A percentile compares a stretch with the other conserved stretches of the same genome.
Conservation (phyloP, 2,113 vertebrate species). For the Manacus vitellinus region DNA sequence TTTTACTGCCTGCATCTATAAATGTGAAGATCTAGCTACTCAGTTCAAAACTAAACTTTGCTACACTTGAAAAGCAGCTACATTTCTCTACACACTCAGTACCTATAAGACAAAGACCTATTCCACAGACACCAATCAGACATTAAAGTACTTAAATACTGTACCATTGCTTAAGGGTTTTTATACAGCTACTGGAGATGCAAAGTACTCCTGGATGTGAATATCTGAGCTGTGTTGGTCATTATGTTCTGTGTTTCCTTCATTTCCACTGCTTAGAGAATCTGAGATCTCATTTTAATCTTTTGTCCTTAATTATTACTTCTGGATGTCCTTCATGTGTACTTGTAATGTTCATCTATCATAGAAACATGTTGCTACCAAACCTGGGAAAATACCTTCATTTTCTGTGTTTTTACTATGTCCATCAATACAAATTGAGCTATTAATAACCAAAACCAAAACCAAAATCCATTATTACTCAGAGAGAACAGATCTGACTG, state of each 20-base stretch:
- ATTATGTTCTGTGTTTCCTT: neutral
- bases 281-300: neutral
- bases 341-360: neutral
- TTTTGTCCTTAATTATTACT: neutral
- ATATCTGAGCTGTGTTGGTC: neutral
- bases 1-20: neutral
- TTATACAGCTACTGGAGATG: neutral
- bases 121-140: neutral
- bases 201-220: neutral
- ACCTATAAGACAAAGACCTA: neutral
- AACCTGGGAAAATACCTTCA: neutral
- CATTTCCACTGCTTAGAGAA: neutral
- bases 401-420: neutral
- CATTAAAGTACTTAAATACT: neutral
- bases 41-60: neutral
- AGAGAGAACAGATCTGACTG: neutral
- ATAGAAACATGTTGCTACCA: neutral
- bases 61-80: neutral
- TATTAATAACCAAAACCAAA: neutral
- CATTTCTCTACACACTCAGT: neutral
- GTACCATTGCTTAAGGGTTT: neutral
- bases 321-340: neutral
- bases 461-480: neutral
- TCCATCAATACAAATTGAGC: neutral
- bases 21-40: neutral